These are phyloP conservation scores for Austrofundulus limnaeus DNA, from an alignment of 2,113 vertebrate species.

Conservation along the genomic window DNA sequence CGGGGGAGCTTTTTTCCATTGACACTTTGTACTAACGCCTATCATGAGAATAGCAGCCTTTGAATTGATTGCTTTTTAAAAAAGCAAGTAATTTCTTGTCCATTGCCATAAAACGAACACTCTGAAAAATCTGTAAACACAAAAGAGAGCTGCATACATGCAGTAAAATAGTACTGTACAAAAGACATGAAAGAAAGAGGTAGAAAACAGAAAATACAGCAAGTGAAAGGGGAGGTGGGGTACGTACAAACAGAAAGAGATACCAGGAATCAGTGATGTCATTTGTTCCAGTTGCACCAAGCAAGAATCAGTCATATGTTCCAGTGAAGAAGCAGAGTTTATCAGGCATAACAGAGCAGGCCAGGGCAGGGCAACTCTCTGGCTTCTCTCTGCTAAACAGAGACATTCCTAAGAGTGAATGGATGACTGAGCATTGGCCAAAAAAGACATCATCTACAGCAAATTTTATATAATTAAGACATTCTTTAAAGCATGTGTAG, in stretches of 20 bases:
- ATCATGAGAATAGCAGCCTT: conserved; percentile 61
- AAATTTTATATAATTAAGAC: conserved; percentile 21
- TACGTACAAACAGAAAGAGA: conserved; percentile 54
- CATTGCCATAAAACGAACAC: conserved; percentile 50
- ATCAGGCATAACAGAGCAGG: conserved; percentile 68
- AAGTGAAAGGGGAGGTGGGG: conserved; percentile 7
- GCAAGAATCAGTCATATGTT: conserved; percentile 69
- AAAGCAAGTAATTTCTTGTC: conserved; percentile 68
- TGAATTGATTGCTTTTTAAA: conserved; percentile 41
- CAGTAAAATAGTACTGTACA: conserved; percentile 9
- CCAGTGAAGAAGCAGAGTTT: conserved; percentile 58
- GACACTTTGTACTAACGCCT: conserved; percentile 43
- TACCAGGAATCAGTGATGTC: conserved; percentile 71
- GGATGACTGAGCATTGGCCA: conserved; percentile 26
- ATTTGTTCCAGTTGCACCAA: conserved; percentile 74
- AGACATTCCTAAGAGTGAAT: conserved; percentile 63
- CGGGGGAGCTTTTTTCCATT: conserved; percentile 53
- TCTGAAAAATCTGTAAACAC: conserved; percentile 51
- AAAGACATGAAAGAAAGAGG: conserved; percentile 20
- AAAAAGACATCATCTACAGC: conserved; percentile 26
- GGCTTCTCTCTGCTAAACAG: conserved; percentile 57
- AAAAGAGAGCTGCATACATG: conserved; percentile 30
- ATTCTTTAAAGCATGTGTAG: background rate
- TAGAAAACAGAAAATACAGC: conserved; percentile 15
- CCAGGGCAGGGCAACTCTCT: conserved; percentile 51